Conservation (phyloP, 2,797 vertebrate genomes). For the Meda fulgida region DNA sequence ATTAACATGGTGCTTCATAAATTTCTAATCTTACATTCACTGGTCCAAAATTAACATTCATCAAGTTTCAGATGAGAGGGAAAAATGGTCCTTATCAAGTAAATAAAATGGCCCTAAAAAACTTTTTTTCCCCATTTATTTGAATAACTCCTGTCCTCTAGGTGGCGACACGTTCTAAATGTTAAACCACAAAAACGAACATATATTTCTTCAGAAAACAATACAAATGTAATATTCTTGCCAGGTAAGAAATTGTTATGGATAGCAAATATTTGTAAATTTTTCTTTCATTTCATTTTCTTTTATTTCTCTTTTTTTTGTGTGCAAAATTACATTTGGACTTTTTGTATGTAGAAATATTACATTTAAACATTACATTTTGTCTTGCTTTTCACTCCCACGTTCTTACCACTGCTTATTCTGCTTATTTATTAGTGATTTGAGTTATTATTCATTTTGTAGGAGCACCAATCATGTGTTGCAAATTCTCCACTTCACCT, state of each 20-base stretch:
- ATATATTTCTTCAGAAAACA: background rate
- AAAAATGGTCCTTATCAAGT: background rate
- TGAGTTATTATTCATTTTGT: conserved; percentile 29
- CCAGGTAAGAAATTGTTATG: background rate
- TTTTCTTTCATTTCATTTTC: too few relatives aligned
- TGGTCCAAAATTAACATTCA: background rate
- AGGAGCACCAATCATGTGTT: background rate
- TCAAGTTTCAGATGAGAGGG: background rate
- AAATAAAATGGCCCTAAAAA: background rate
- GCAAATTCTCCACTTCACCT: conserved; percentile 23
- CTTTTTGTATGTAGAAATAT: background rate
- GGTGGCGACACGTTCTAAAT: background rate
- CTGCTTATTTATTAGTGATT: conserved; percentile 1
- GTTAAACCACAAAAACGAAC: background rate
- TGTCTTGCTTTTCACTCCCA: background rate
- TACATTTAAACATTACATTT: too few relatives aligned
- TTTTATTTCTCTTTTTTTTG: background rate
- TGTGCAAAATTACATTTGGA: background rate
- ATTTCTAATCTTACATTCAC: background rate
- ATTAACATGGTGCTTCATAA: background rate
- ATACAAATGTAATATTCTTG: background rate
- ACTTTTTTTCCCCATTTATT: background rate
- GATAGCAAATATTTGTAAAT: background rate
- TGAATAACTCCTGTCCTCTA: background rate
- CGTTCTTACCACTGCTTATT: background rate